Evolutionary conservation across 2,113 vertebrate species (phyloP), one percentile per base, ranked within the genome.

Genomic region (Pteropus alecto): DNA sequence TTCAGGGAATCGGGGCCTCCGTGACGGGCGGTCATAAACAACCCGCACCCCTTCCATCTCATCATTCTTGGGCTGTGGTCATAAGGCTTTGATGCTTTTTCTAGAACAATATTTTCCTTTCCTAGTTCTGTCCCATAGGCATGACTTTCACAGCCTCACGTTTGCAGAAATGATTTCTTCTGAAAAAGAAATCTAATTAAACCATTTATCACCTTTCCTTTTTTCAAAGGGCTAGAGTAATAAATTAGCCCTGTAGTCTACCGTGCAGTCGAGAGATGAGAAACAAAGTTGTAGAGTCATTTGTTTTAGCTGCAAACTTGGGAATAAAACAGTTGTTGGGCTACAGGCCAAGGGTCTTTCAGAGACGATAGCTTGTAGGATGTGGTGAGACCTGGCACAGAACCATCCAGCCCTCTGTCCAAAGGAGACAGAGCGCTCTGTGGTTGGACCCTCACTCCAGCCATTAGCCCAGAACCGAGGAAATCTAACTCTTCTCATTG

Each of bases 241-340:
- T 93, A 98, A 98, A 98, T 98, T 98, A 98, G 96, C 68, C 84
- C 76, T 90, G 63, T 88, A 93, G 97, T 96, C 92, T 91, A 94
- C 87, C 63, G 91, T 7, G 93, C 43, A 84, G 93, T 95, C 98
- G 98, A 98, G 98, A 93, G 93, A 98, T 98, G 96, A 79, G 96
- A 97, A 98, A 97, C 98, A 97, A 98, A 97, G 97, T 97, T 63
- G 87, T 91, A 97, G 95, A 98, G 96, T 86, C 96, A 98, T 98
- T 98, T 98, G 85, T 98, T 98, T 98, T 98, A 98, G 97, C 98
- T 97, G 96, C 87, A 94, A 97, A 96, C 81, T 97, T 97, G 96
- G 92, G 93, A 97, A 93, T 97, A 73, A 97, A 98, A 98, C 96
- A 97, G 83, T 98, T 95, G 71, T 91, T 97, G 94, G 97, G 97